Evolutionary conservation across 2,797 vertebrate genomes (phyloP), one percentile per base, ranked within the genome.

Genomic region (Eremophila alpestris): DNA sequence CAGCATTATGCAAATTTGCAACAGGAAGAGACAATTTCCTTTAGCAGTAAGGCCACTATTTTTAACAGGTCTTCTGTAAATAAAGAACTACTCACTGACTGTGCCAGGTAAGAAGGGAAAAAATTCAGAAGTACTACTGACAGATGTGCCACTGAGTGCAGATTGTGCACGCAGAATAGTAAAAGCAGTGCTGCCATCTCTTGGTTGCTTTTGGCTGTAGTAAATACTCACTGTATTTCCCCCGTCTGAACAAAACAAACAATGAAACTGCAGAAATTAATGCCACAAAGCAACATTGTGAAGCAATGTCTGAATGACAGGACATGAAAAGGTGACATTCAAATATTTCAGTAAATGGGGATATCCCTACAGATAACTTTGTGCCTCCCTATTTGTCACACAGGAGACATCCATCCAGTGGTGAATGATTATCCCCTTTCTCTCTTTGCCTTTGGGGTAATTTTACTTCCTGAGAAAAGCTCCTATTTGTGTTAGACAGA

Each of bases 131-230:
- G 22, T 13, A 3, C 21, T 64, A 59, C 29, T 65, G 88, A 77
- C 48, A 91, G 58, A 77, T 26, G 27, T 48, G 58, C 20, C 59
- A 48, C 32, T 40, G 43, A 49, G 56, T 6, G 51, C 27, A 71
- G 59, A 43, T 29, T 20, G 56, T 26, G 43, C 24, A 55, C 67
- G 23, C 7, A 73, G 69, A 93, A 96, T 94, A 95, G 38, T 56
- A 96, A 94, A 97, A 97, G 89, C 95, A 46, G 94, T 97, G 96
- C 97, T 97, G 97, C 97, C 97, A 97, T 83, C 97, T 97, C 87
- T 98, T 89, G 97, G 95, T 49, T 93, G 63, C 0, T 86, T 83
- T 79, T 27, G 63, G 41, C 56, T 30, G 81, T 48, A 93, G 46
- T 48, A 67, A 51, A 71, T 16, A 30, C 0, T 3, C 15, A n/a